These are phyloP conservation scores for Epistrophe eligans DNA, from an alignment of 2,888 invertebrate genomes.

Conservation along the genomic window DNA sequence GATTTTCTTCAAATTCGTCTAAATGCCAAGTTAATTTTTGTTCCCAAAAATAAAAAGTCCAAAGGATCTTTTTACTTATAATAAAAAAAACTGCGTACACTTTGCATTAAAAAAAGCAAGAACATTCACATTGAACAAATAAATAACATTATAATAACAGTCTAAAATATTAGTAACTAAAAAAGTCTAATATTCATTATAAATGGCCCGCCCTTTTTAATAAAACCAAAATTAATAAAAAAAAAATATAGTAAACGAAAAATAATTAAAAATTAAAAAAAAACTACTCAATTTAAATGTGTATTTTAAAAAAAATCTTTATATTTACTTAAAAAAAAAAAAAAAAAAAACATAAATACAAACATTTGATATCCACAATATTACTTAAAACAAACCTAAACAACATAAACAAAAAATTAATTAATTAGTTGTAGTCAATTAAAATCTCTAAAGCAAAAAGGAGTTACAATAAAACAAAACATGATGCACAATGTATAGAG, in stretches of 20 bases:
- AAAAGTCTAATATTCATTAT: constrained; percentile 63
- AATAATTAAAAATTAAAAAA: constrained; percentile 40
- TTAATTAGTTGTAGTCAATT: constrained; percentile 75
- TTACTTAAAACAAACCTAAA: constrained; percentile 57
- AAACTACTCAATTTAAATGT: constrained; percentile 71
- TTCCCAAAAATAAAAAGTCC: constrained; percentile 3
- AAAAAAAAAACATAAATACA: constrained; percentile 1
- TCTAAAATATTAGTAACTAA: constrained; percentile 59
- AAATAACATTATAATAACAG: constrained; percentile 40
- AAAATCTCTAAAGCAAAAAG: constrained; percentile 62
- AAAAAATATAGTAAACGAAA: constrained; percentile 41
- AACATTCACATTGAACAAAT: constrained; percentile 47
- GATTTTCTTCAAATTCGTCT: not conserved
- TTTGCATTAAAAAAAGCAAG: constrained; percentile 7
- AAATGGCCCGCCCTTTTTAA: constrained; percentile 74
- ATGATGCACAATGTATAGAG: constrained; percentile 70
- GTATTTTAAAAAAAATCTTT: constrained; percentile 73
- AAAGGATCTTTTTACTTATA: constrained; percentile 6
- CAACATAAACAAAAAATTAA: constrained; percentile 36
- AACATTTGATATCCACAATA: constrained; percentile 72
- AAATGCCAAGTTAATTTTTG: constrained; percentile 31
- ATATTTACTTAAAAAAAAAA: constrained; percentile 69
- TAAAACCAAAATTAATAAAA: constrained; percentile 28
- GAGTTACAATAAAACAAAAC: constrained; percentile 36
- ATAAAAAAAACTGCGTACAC: constrained; percentile 31